Conservation (phyloP, 2,888 invertebrate genomes). For the Melanchra persicariae region DNA sequence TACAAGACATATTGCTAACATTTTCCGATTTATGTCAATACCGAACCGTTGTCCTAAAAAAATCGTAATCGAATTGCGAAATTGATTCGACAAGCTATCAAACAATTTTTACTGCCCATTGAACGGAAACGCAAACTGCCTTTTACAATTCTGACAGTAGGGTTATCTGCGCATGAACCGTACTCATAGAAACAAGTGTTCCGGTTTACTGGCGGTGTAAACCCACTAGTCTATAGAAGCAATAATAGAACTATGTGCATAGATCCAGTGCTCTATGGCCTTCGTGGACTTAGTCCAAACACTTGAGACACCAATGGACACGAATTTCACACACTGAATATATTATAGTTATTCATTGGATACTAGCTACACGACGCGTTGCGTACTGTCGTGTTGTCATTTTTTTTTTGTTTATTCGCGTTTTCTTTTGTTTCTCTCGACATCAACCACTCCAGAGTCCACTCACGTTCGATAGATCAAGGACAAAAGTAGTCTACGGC, state of each 20-base stretch:
- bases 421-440: no score
- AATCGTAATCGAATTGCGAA: not conserved
- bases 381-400: no score
- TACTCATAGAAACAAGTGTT: not conserved
- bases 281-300: not conserved
- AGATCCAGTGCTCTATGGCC: not conserved
- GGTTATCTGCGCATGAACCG: not conserved
- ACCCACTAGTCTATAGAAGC: not conserved
- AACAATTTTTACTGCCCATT: constrained; percentile 20
- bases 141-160: not conserved
- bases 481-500: no score
- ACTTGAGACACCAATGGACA: constrained; percentile 2
- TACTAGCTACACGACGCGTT: no score
- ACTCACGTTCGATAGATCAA: no score
- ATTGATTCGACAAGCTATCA: constrained; percentile 24
- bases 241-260: not conserved
- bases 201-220: not conserved
- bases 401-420: no score
- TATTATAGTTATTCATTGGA: not conserved
- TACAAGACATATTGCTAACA: not conserved
- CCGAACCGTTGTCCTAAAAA: not conserved
- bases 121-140: constrained; percentile 7
- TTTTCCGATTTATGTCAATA: not conserved
- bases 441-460: no score
- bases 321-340: not conserved